phyloP scores from a whole-genome alignment of 2,888 invertebrate genomes.

The Colostygia pectinataria region DNA sequence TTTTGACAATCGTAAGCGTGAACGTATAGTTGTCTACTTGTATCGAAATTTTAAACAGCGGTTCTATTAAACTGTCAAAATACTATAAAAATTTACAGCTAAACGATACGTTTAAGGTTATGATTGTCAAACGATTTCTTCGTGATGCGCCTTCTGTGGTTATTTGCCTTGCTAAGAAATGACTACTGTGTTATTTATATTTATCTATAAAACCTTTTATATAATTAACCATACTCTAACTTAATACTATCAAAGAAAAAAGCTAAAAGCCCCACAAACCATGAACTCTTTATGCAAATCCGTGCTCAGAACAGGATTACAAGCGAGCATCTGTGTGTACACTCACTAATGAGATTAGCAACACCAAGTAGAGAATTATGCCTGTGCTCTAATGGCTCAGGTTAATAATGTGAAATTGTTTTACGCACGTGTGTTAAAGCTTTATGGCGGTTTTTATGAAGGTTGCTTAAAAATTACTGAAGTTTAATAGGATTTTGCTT shows the following conservation, averaged over 20 bases:
- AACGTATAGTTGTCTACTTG: too few relatives aligned
- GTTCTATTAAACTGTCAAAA: too few relatives aligned
- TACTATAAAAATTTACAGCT: too few relatives aligned
- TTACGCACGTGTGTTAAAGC: constrained; percentile 23
- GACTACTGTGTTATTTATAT: too few relatives aligned
- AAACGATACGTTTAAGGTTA: too few relatives aligned
- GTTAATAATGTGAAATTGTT: constrained; percentile 43
- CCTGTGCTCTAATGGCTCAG: constrained; percentile 41
- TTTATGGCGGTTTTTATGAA: constrained; percentile 14
- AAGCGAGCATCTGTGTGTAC: constrained; percentile 65
- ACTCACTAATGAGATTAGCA: constrained; percentile 68
- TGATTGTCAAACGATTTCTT: too few relatives aligned
- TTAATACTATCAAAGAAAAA: constrained; percentile 30
- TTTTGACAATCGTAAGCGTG: too few relatives aligned
- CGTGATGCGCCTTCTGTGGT: too few relatives aligned
- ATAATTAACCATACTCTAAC: constrained; percentile 10
- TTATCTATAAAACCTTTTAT: not conserved
- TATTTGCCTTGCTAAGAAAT: too few relatives aligned
- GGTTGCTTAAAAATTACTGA: not conserved
- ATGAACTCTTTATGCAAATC: constrained; percentile 53
- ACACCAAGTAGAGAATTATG: constrained; percentile 51
- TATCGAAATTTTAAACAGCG: too few relatives aligned
- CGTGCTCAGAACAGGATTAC: constrained; percentile 58
- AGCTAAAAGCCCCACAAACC: constrained; percentile 36
- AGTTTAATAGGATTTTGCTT: not conserved